Conservation (phyloP, 2,888 invertebrate genomes). For the Tanypteryx hageni region DNA sequence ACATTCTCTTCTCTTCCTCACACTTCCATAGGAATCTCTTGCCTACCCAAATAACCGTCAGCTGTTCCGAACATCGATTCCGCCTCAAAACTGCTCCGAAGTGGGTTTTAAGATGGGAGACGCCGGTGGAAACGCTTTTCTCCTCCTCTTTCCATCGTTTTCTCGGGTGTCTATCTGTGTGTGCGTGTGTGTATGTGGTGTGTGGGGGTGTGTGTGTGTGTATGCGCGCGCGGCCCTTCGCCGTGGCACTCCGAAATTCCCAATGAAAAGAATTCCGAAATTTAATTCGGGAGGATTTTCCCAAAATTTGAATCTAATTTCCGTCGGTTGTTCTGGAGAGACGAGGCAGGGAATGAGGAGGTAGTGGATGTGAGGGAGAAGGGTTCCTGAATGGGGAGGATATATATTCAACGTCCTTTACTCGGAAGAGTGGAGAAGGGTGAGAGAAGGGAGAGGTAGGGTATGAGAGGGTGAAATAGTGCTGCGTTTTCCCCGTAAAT, state of each 20-base stretch:
- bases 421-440: background rate
- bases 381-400: background rate
- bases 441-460: background rate
- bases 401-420: background rate
- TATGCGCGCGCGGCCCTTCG: too few species aligned
- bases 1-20: background rate
- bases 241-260: background rate
- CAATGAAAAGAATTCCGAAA: conserved; percentile 19
- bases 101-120: background rate
- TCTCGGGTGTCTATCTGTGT: background rate
- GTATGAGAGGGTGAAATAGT: too few species aligned
- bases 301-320: conserved; percentile 35
- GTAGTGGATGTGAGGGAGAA: background rate
- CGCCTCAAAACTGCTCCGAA: conserved; percentile 27
- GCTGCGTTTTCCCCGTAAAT: too few species aligned
- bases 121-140: background rate
- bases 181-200: too few species aligned
- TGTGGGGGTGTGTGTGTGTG: background rate
- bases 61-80: conserved; percentile 48
- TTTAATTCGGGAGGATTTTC: conserved; percentile 15
- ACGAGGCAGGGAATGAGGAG: background rate
- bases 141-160: background rate
- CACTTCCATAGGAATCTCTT: background rate
- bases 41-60: conserved; percentile 41
- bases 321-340: conserved; percentile 10